Conservation (phyloP, 1,140 invertebrate species). For the Bactericera cockerelli region DNA sequence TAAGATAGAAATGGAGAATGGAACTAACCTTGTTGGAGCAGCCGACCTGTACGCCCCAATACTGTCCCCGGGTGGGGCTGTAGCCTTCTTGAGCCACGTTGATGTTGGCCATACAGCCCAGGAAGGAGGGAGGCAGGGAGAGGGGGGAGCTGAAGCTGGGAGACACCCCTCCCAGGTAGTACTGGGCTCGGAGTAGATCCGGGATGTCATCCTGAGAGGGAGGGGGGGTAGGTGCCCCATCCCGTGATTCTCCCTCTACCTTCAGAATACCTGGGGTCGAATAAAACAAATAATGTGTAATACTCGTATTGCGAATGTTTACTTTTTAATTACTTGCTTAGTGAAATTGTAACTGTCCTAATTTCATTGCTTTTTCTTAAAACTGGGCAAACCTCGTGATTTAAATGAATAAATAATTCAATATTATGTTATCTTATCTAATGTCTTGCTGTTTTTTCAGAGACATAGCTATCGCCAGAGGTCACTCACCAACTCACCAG, state of each 20-base stretch:
- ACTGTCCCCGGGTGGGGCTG: slow-evolving; percentile 44
- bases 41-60: slow-evolving; percentile 57
- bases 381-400: too few relatives aligned
- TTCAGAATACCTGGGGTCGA: slow-evolving; percentile 34
- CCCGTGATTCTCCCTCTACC: slow-evolving; percentile 51
- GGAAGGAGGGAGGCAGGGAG: slow-evolving; percentile 40
- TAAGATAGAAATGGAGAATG: too few relatives aligned
- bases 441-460: too few relatives aligned
- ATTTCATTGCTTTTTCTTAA: too few relatives aligned
- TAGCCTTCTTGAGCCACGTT: slow-evolving; percentile 51
- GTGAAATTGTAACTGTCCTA: too few relatives aligned
- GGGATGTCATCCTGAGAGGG: slow-evolving; percentile 40
- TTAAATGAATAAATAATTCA: too few relatives aligned
- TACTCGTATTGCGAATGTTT: slow-evolving; percentile 10
- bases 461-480: too few relatives aligned
- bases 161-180: slow-evolving; percentile 66
- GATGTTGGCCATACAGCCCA: slow-evolving; percentile 68
- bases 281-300: slow-evolving; percentile 13
- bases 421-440: too few relatives aligned
- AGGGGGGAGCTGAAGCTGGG: slow-evolving; percentile 40
- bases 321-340: not conserved
- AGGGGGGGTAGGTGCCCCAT: slow-evolving; percentile 43
- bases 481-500: too few relatives aligned
- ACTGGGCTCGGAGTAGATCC: slow-evolving; percentile 42
- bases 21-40: slow-evolving; percentile 55